Evolutionary conservation across 2,797 vertebrate species (phyloP).

Genomic region (Spea hammondii): DNA sequence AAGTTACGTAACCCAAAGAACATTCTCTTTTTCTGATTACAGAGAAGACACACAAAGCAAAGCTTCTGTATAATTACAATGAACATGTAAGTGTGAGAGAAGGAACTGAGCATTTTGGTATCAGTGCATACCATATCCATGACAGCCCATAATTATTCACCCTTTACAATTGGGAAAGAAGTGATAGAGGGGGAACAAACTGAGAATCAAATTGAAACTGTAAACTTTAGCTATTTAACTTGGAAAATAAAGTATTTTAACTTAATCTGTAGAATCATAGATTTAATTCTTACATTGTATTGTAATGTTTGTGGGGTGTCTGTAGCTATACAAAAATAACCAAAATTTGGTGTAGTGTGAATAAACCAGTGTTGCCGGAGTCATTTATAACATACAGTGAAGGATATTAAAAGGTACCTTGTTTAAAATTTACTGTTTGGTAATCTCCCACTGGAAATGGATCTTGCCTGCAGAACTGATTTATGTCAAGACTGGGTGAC

Average conservation of each 20-base stretch:
- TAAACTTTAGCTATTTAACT: constrained; percentile 18
- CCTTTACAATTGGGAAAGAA: constrained; percentile 33
- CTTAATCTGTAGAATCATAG: not conserved
- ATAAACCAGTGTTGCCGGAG: too few relatives aligned
- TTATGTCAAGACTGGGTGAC: too few relatives aligned
- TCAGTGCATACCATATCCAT: constrained; percentile 47
- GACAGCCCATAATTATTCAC: constrained; percentile 52
- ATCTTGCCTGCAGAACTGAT: too few relatives aligned
- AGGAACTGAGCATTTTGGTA: constrained; percentile 50
- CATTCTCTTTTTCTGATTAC: constrained; percentile 45
- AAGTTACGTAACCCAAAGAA: constrained; percentile 34
- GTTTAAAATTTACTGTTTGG: too few relatives aligned
- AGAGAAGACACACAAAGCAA: constrained; percentile 43
- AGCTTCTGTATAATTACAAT: constrained; percentile 50
- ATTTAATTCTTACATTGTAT: not conserved
- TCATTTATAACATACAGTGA: too few relatives aligned
- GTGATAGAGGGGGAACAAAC: constrained; percentile 42
- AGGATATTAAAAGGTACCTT: too few relatives aligned
- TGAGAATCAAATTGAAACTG: constrained; percentile 40
- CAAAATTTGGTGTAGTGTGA: too few relatives aligned
- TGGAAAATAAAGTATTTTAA: not conserved
- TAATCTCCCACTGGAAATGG: too few relatives aligned
- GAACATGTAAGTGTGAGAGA: constrained; percentile 38
- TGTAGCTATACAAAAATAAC: not conserved
- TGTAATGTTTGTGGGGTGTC: not conserved